Evolutionary conservation across 2,888 invertebrate genomes (phyloP).

Genomic region (Caenorhabditis doughertyi): DNA sequence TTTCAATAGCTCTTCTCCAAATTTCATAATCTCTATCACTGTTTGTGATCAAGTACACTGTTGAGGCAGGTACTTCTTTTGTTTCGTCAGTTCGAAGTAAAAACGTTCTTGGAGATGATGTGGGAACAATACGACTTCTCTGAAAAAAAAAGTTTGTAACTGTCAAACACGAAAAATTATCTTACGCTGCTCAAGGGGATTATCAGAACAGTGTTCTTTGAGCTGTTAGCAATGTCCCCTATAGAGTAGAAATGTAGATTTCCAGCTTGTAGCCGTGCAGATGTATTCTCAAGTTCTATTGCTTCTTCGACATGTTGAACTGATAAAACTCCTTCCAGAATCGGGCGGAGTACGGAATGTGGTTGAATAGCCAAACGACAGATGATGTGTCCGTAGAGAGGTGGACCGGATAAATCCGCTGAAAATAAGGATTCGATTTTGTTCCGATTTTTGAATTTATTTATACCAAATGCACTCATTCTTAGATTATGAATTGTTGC

Average conservation of each 20-base stretch:
- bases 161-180: neutral
- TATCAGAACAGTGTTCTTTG: conserved; percentile 61
- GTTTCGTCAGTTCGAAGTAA: conserved; percentile 63
- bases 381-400: conserved; percentile 73
- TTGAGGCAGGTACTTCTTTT: conserved; percentile 60
- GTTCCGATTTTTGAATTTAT: neutral
- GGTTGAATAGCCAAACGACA: conserved; percentile 73
- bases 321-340: conserved; percentile 70
- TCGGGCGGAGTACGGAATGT: conserved; percentile 68
- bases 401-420: conserved; percentile 74
- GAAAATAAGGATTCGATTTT: conserved; percentile 12
- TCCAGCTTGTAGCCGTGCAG: conserved; percentile 67
- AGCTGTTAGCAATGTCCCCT: conserved; percentile 61
- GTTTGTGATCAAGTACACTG: conserved; percentile 61
- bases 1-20: conserved; percentile 69
- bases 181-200: conserved; percentile 68
- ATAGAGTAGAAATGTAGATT: conserved; percentile 66
- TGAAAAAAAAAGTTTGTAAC: conserved; percentile 35
- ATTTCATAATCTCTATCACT: conserved; percentile 62
- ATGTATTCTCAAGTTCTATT: conserved; percentile 62
- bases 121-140: conserved; percentile 67
- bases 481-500: conserved; percentile 72
- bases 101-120: conserved; percentile 54
- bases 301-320: conserved; percentile 66
- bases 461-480: conserved; percentile 70